phyloP scores from a whole-genome alignment of 2,888 invertebrate species.

The Aphelenchoides bicaudatus region DNA sequence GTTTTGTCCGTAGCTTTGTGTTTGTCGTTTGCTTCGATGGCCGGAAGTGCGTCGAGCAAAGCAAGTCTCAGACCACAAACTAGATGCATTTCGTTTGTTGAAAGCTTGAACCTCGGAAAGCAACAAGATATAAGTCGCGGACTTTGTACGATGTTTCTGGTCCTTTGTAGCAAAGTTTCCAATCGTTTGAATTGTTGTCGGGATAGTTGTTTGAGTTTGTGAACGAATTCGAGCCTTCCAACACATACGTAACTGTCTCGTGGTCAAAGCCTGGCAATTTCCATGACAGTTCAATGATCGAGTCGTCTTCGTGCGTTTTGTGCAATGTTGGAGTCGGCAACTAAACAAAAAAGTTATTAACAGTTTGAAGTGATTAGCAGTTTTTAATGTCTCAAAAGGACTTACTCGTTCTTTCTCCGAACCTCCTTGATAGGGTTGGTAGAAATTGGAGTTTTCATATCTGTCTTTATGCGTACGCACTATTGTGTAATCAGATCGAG shows the following conservation, averaged over 20 bases:
- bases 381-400: background rate
- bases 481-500: slow-evolving; percentile 32
- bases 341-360: background rate
- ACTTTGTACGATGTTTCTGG: slow-evolving; percentile 24
- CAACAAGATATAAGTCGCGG: slow-evolving; percentile 35
- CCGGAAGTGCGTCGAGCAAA: slow-evolving; percentile 15
- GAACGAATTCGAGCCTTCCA: slow-evolving; percentile 23
- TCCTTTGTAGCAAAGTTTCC: slow-evolving; percentile 39
- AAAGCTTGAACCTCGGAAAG: slow-evolving; percentile 32
- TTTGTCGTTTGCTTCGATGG: slow-evolving; percentile 3
- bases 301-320: slow-evolving; percentile 24
- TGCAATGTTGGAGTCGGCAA: slow-evolving; percentile 24
- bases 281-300: slow-evolving; percentile 28
- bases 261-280: slow-evolving; percentile 26
- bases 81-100: slow-evolving; percentile 11
- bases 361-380: background rate
- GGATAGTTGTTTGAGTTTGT: slow-evolving; percentile 1
- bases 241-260: slow-evolving; percentile 26
- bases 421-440: slow-evolving; percentile 12
- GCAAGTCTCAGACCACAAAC: slow-evolving; percentile 17
- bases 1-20: background rate
- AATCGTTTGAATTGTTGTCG: slow-evolving; percentile 5
- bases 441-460: slow-evolving; percentile 25
- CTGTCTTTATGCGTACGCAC: slow-evolving; percentile 33
- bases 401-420: slow-evolving; percentile 24